Evolutionary conservation across 2,113 vertebrate genomes (phyloP), one percentile per base, ranked within the genome.

Genomic region (Bubo bubo): DNA sequence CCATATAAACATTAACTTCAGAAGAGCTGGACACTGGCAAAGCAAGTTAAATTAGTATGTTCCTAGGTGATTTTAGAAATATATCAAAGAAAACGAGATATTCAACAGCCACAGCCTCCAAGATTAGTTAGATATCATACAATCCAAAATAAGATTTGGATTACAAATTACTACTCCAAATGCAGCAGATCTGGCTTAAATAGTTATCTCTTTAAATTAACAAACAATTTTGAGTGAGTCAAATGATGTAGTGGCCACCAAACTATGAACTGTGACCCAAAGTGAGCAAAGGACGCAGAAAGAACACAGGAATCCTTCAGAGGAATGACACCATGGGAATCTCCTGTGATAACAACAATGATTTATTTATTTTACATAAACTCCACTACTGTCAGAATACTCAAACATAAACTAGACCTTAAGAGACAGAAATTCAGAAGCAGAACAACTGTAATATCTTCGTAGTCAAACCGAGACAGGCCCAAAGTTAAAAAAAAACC

Each of bases 11-110:
- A 39, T 34, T 30, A 45, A 24, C n/a, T 75, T 67, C 30, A 82
- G 45, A 66, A 67, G 17, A 28, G 5, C 21, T 45, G 41, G 45
- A 68, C 11, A 28, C 4, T 0, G 0, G 7, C 17, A 89, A 52
- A 66, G 19, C 19, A 70, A 39, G 35, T 71, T 81, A 80, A 77
- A 74, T 86, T 26, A 43, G 17, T 6, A 32, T 8, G 34, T 59
- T 94, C 32, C n/a, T 13, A 63, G 17, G 12, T 73, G 0, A 75
- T 37, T 75, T 43, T n/a, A 89, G 24, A 74, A 62, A 45, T 12
- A 7, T 32, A 53, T 14, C 26, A 4, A 79, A 85, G 35, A 93
- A 93, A 88, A 64, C 5, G 3, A 45, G 12, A 68, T 21, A 41
- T 58, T 39, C 22, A 66, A 62, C 16, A 60, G 13, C n/a, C 30